phyloP scores from a whole-genome alignment of 2,797 vertebrate species.

The Lophius americanus region DNA sequence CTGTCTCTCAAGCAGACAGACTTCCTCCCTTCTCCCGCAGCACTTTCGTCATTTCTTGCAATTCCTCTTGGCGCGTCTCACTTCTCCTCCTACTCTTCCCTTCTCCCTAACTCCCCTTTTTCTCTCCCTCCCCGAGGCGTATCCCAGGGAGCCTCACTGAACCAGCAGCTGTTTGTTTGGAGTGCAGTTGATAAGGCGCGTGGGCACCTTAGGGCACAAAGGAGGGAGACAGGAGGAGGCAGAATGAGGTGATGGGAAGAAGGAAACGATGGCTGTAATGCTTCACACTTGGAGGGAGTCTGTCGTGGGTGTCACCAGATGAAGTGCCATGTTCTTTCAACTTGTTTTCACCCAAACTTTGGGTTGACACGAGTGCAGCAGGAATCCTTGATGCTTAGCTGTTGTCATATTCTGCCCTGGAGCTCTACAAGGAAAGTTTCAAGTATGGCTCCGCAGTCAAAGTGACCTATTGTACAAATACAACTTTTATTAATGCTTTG shows the following conservation, averaged over 20 bases:
- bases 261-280: conserved; percentile 8
- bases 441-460: conserved; percentile 14
- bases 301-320: background rate
- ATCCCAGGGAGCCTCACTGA: conserved; percentile 65
- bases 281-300: conserved; percentile 1
- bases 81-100: conserved; percentile 36
- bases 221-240: conserved; percentile 30
- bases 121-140: conserved; percentile 52
- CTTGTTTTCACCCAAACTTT: conserved; percentile 14
- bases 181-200: conserved; percentile 62
- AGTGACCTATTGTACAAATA: conserved; percentile 22
- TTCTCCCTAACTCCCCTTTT: conserved; percentile 17
- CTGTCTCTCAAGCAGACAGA: background rate
- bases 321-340: background rate
- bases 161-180: conserved; percentile 73
- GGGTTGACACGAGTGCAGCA: conserved; percentile 7
- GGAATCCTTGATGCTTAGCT: conserved; percentile 20
- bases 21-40: conserved; percentile 7
- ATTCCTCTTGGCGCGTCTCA: conserved; percentile 35
- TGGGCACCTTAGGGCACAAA: conserved; percentile 58
- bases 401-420: conserved; percentile 8
- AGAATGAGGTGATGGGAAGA: conserved; percentile 26
- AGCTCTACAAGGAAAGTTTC: conserved; percentile 17
- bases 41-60: conserved; percentile 42
- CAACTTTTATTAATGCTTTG: background rate